Evolutionary conservation across 2,113 vertebrate genomes (phyloP).

Genomic region (Clarias magur): DNA sequence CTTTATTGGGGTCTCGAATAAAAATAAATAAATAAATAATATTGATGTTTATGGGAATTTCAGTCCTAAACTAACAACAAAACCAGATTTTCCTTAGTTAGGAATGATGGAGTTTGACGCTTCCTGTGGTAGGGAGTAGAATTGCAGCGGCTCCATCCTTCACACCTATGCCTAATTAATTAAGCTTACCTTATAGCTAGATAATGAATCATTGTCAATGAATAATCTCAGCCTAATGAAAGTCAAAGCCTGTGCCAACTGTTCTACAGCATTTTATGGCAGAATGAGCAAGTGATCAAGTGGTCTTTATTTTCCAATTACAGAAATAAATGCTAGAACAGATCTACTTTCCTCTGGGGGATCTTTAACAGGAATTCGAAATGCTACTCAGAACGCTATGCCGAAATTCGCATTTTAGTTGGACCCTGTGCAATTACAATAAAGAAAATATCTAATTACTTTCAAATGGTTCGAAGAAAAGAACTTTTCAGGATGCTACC

Average conservation of each 20-base stretch:
- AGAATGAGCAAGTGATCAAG: constrained; percentile 15
- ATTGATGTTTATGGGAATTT: too few relatives aligned
- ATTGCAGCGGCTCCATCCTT: background rate
- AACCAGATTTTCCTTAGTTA: background rate
- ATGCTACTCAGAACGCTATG: too few relatives aligned
- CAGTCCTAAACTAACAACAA: too few relatives aligned
- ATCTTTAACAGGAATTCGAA: background rate
- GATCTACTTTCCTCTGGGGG: background rate
- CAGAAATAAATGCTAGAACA: constrained; percentile 9
- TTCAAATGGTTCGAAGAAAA: background rate
- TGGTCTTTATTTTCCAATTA: constrained; percentile 27
- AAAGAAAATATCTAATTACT: too few relatives aligned
- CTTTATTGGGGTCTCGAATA: too few relatives aligned
- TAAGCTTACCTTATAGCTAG: constrained; percentile 16
- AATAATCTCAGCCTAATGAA: constrained; percentile 19
- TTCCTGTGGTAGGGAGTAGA: background rate
- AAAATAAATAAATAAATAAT: too few relatives aligned
- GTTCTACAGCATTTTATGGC: constrained; percentile 23
- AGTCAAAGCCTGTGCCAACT: constrained; percentile 2
- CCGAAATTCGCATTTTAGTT: too few relatives aligned
- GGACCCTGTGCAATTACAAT: too few relatives aligned
- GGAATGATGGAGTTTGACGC: background rate
- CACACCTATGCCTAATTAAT: constrained; percentile 9
- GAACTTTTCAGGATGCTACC: background rate
- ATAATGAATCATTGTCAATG: constrained; percentile 10